phyloP scores from a whole-genome alignment of 1,140 invertebrate genomes.

The Adelges cooleyi region DNA sequence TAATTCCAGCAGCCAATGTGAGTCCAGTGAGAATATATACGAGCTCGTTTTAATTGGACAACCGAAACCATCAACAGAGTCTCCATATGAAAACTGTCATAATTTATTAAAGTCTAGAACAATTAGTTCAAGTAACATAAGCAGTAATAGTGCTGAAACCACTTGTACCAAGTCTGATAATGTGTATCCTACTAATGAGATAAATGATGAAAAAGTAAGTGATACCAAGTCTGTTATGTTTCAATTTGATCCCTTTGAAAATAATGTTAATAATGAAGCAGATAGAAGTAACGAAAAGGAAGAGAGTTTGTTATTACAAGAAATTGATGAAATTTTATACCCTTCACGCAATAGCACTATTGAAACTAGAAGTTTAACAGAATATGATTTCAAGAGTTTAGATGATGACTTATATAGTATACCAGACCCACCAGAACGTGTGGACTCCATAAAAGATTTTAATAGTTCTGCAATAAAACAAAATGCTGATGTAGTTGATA shows the following conservation, averaged over 20 bases:
- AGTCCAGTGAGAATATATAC: constrained; percentile 35
- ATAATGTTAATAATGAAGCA: constrained; percentile 29
- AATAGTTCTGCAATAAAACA: neutral
- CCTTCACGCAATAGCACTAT: constrained; percentile 32
- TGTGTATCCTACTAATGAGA: neutral
- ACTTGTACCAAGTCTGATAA: neutral
- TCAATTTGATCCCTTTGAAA: constrained; percentile 20
- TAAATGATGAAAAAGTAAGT: neutral
- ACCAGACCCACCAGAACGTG: constrained; percentile 32
- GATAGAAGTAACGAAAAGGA: constrained; percentile 30
- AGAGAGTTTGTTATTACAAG: neutral
- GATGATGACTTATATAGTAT: constrained; percentile 32
- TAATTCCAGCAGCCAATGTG: constrained; percentile 37
- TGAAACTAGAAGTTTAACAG: constrained; percentile 12
- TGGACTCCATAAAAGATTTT: constrained; percentile 32
- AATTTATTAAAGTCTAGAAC: constrained; percentile 34
- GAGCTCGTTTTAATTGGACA: constrained; percentile 34
- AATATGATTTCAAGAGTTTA: constrained; percentile 36
- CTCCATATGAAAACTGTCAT: constrained; percentile 29
- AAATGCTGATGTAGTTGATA: neutral
- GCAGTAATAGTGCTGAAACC: constrained; percentile 12
- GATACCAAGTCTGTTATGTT: neutral
- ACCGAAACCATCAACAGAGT: constrained; percentile 29
- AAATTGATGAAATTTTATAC: constrained; percentile 22
- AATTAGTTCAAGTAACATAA: constrained; percentile 27